A percentile compares a stretch with the other conserved stretches of the same genome.
These are phyloP conservation scores for Aphrophora alni DNA, from an alignment of 2,888 invertebrate genomes.

Conservation along the genomic window DNA sequence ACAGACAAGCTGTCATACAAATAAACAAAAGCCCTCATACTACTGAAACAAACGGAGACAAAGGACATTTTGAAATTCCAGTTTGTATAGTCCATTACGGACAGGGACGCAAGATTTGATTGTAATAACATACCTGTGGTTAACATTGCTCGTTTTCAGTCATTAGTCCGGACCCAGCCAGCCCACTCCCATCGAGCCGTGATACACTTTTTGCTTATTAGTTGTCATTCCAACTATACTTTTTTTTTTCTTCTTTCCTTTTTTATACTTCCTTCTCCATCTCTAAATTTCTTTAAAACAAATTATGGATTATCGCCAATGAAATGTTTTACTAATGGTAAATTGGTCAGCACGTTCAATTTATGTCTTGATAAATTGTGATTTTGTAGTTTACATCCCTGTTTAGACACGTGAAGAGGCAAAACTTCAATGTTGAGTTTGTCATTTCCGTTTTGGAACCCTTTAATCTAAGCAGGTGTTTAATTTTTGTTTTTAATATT, in stretches of 20 bases:
- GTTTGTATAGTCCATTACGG: not conserved
- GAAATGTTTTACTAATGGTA: not conserved
- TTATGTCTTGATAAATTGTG: too few relatives aligned
- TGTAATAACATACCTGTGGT: not conserved
- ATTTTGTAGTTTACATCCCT: too few relatives aligned
- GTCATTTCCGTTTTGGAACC: too few relatives aligned
- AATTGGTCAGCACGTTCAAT: too few relatives aligned
- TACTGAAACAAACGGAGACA: not conserved
- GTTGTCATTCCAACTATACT: slow-evolving; percentile 2
- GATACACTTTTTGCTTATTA: slow-evolving; percentile 5
- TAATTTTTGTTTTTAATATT: too few relatives aligned
- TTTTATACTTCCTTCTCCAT: not conserved
- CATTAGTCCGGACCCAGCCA: not conserved
- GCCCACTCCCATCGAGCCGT: not conserved
- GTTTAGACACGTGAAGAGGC: too few relatives aligned
- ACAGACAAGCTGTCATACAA: too few relatives aligned
- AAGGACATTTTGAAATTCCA: not conserved
- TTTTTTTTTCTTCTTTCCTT: not conserved
- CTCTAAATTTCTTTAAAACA: not conserved
- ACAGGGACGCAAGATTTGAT: not conserved
- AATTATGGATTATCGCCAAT: not conserved
- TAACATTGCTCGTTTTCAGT: not conserved
- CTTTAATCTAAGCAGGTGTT: too few relatives aligned
- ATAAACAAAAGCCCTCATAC: too few relatives aligned
- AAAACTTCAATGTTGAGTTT: too few relatives aligned